phyloP scores from a whole-genome alignment of 2,113 vertebrate species.

The Saccopteryx leptura region DNA sequence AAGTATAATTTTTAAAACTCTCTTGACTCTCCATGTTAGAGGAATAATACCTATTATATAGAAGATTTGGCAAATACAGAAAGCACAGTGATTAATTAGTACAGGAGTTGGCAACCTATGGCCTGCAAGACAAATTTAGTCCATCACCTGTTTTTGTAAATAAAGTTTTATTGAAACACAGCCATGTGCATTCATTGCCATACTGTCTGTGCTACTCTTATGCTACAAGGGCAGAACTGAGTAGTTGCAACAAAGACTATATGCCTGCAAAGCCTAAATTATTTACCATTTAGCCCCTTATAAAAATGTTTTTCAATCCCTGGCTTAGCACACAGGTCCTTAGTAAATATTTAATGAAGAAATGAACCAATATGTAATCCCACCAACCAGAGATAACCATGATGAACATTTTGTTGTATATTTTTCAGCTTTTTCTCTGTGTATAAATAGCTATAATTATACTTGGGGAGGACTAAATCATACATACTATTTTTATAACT shows the following conservation, averaged over 20 bases:
- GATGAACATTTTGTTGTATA: not conserved
- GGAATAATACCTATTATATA: not conserved
- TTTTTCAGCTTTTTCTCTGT: slow-evolving; percentile 37
- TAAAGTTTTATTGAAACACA: not conserved
- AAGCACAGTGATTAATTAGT: not conserved
- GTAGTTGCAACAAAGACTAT: not conserved
- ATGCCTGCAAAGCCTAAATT: not conserved
- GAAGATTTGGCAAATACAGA: not conserved
- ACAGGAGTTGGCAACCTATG: not conserved
- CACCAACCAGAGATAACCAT: not conserved
- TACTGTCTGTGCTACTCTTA: not conserved
- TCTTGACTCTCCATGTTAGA: not conserved
- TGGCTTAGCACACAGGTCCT: not conserved
- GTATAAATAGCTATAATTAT: not conserved
- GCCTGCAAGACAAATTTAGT: not conserved
- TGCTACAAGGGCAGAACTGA: not conserved
- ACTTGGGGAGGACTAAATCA: not conserved
- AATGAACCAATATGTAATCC: not conserved
- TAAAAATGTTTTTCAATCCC: not conserved
- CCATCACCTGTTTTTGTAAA: slow-evolving; percentile 11
- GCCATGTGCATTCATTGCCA: not conserved
- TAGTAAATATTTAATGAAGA: not conserved
- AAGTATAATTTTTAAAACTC: too few species aligned
- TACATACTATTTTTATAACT: not conserved
- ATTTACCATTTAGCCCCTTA: not conserved